These are phyloP conservation scores for Albula goreensis DNA, from an alignment of 2,113 vertebrate genomes.

Conservation along the genomic window DNA sequence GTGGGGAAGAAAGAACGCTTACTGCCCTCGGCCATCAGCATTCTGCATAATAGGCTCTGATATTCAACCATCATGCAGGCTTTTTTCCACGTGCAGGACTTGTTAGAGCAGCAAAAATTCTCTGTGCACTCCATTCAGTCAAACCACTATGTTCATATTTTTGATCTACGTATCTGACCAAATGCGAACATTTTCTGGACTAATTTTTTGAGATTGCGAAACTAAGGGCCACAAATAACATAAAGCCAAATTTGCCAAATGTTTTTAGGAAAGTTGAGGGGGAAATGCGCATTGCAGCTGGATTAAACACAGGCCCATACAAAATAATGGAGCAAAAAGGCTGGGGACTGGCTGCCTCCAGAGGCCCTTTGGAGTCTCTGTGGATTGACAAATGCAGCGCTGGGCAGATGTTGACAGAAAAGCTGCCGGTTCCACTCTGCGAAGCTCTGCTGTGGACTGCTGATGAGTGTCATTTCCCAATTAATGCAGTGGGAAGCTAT, in stretches of 20 bases:
- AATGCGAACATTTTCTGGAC: not conserved
- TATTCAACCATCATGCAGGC: not conserved
- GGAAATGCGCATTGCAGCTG: not conserved
- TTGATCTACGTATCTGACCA: not conserved
- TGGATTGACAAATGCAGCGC: not conserved
- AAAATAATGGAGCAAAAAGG: not conserved
- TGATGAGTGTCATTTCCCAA: not conserved
- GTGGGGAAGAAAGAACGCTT: not conserved
- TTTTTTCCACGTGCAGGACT: not conserved
- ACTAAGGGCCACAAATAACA: not conserved
- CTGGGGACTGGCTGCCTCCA: not conserved
- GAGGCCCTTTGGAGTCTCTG: not conserved
- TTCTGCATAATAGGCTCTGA: not conserved
- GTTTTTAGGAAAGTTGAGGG: not conserved
- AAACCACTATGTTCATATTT: not conserved
- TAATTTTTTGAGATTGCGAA: not conserved
- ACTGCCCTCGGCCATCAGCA: not conserved
- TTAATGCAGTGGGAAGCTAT: conserved; percentile 9
- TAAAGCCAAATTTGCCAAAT: not conserved
- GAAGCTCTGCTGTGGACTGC: not conserved
- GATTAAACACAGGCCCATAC: not conserved
- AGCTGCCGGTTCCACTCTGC: not conserved
- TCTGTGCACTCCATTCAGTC: not conserved
- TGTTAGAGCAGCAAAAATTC: not conserved
- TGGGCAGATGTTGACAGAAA: not conserved